Percentiles rank a stretch among this genome's conserved stretches.
Evolutionary conservation across 2,113 vertebrate genomes (phyloP).

Genomic region (Pygoscelis antarcticus): DNA sequence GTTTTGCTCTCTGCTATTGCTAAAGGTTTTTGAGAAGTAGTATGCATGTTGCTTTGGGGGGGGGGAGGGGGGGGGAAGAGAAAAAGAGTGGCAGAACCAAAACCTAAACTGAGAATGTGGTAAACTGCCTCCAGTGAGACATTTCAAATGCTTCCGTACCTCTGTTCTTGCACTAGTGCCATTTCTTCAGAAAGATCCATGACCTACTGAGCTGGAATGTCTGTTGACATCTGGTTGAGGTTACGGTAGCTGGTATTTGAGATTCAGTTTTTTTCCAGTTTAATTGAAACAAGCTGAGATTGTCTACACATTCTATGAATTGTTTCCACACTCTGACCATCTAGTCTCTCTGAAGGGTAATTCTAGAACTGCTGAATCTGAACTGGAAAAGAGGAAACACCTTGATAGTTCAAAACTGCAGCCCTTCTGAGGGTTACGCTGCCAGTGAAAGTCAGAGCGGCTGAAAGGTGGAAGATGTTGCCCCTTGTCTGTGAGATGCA

Average conservation of each 20-base stretch:
- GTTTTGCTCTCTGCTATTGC: neutral
- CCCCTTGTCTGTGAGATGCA: neutral
- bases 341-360: neutral
- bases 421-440: neutral
- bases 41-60: neutral
- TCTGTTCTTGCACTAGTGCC: neutral
- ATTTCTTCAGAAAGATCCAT: neutral
- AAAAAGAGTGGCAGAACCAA: neutral
- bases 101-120: neutral
- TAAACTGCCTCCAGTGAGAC: neutral
- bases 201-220: neutral
- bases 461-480: neutral
- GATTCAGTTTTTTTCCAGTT: neutral
- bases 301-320: neutral
- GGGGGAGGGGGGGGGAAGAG: too few species aligned
- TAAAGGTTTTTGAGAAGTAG: neutral
- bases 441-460: neutral
- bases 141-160: neutral
- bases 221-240: constrained; percentile 14
- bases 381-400: neutral
- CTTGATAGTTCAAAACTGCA: neutral
- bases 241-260: constrained; percentile 7
- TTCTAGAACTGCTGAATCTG: neutral
- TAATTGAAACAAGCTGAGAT: constrained; percentile 40
- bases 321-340: neutral